These are phyloP conservation scores for Macrosiphum euphorbiae DNA, from an alignment of 2,888 invertebrate species.

Conservation along the genomic window DNA sequence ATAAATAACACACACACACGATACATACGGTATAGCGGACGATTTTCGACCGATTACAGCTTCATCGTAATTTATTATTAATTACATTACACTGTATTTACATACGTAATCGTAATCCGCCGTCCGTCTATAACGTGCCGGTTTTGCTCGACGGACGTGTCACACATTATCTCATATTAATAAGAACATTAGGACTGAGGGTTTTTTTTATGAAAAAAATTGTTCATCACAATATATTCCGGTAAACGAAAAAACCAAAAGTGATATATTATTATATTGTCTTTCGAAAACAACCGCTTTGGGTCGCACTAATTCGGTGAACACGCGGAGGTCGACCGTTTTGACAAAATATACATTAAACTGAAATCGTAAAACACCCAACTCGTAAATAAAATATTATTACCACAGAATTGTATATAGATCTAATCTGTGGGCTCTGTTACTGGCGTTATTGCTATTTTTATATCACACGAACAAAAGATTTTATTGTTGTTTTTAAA, in stretches of 20 bases:
- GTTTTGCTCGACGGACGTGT: neutral
- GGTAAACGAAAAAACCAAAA: neutral
- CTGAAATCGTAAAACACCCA: neutral
- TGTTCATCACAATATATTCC: neutral
- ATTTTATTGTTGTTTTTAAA: neutral
- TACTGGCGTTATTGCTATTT: neutral
- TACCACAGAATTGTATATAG: neutral
- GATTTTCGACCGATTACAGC: neutral
- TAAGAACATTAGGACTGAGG: neutral
- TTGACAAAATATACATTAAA: neutral
- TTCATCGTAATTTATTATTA: neutral
- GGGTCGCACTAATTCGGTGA: neutral
- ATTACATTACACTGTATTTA: neutral
- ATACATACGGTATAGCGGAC: neutral
- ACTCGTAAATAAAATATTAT: slow-evolving; percentile 5
- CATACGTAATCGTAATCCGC: no score
- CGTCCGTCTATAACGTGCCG: neutral
- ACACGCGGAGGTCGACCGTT: neutral
- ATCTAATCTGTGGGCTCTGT: neutral
- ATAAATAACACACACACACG: neutral
- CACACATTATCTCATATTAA: neutral
- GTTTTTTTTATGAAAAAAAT: neutral
- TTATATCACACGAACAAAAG: neutral
- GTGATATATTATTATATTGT: neutral
- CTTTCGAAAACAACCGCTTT: neutral